These are phyloP conservation scores for Yponomeuta sedellus DNA, from an alignment of 2,888 invertebrate genomes.

Conservation along the genomic window DNA sequence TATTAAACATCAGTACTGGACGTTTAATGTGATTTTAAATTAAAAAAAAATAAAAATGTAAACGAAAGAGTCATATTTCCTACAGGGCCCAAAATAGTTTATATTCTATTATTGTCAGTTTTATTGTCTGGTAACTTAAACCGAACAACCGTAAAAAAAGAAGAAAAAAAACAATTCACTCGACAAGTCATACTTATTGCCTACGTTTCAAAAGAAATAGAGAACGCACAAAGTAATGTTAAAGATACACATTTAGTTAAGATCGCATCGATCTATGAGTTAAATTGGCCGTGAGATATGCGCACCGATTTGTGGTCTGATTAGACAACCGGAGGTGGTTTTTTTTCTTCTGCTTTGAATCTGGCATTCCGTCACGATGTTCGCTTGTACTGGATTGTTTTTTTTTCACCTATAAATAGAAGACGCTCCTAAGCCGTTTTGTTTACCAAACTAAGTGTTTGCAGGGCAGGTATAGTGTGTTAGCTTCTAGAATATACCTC, in stretches of 20 bases:
- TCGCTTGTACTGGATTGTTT: neutral
- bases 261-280: conserved; percentile 27
- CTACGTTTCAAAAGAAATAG: neutral
- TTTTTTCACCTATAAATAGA: neutral
- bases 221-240: neutral
- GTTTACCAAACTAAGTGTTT: no score
- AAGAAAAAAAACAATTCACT: neutral
- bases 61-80: no score
- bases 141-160: neutral
- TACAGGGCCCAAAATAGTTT: no score
- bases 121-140: no score
- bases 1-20: no score
- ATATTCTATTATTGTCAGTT: no score
- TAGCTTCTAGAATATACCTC: no score
- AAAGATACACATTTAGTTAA: conserved; percentile 9
- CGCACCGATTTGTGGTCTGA: conserved; percentile 20
- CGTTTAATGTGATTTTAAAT: no score
- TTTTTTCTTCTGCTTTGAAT: conserved; percentile 9
- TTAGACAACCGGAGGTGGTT: conserved; percentile 5
- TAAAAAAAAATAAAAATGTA: no score
- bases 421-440: neutral
- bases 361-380: conserved; percentile 11
- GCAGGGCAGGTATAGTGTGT: no score
- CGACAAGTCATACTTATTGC: neutral
- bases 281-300: conserved; percentile 38